These are phyloP conservation scores for Galago senegalensis DNA, from an alignment of 2,797 vertebrate genomes.

Conservation along the genomic window DNA sequence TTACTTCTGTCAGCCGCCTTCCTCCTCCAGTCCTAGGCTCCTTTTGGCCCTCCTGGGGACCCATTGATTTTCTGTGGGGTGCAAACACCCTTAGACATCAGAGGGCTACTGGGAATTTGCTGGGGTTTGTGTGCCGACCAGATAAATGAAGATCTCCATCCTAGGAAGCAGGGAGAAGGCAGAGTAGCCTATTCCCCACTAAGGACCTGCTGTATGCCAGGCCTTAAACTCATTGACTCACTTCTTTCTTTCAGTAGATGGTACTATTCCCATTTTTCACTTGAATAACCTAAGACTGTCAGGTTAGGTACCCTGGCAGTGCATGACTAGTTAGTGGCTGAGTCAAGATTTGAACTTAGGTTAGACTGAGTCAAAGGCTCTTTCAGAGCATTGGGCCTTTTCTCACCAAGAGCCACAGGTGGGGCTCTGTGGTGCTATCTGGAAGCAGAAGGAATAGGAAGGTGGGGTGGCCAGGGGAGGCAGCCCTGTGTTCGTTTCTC, in stretches of 20 bases:
- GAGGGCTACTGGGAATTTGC: background rate
- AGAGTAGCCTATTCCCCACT: background rate
- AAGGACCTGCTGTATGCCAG: background rate
- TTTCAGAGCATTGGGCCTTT: background rate
- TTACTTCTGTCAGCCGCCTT: background rate
- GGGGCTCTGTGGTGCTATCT: background rate
- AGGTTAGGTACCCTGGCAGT: background rate
- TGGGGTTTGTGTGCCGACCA: slow-evolving; percentile 57
- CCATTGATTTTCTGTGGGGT: background rate
- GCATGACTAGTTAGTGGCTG: background rate
- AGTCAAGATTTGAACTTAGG: background rate
- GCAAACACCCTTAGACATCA: slow-evolving; percentile 30
- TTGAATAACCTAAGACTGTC: background rate
- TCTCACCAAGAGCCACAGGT: background rate
- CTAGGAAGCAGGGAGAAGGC: background rate
- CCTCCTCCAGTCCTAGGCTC: background rate
- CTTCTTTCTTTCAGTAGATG: background rate
- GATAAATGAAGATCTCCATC: background rate
- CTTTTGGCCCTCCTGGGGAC: background rate
- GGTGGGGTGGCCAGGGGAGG: too few species aligned
- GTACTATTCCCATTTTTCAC: background rate
- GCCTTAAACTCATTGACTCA: background rate
- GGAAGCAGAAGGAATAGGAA: background rate
- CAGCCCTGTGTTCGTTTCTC: background rate
- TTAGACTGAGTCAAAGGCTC: background rate